These are phyloP conservation scores for Parelbella ahira DNA, from an alignment of 2,888 invertebrate genomes.

Conservation along the genomic window DNA sequence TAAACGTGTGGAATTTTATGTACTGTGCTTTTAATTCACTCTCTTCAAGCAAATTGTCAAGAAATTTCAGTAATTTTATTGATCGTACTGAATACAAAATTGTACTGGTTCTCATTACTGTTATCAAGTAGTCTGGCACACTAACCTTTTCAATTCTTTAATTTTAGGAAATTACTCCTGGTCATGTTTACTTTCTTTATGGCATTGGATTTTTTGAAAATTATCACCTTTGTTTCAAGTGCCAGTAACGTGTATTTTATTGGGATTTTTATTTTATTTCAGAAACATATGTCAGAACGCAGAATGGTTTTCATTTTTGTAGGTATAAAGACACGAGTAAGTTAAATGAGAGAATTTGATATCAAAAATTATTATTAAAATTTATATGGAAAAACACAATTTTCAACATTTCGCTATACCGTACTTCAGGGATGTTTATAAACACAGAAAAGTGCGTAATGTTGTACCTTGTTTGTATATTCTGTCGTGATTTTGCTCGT, in stretches of 20 bases:
- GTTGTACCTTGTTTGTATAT: constrained; percentile 2
- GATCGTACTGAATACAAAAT: constrained; percentile 14
- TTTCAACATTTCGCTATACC: no score
- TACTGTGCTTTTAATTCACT: constrained; percentile 12
- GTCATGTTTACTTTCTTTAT: constrained; percentile 19
- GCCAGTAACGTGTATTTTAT: neutral
- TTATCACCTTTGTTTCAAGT: neutral
- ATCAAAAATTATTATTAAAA: no score
- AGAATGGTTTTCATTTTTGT: no score
- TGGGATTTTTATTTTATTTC: neutral
- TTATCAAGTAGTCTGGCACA: constrained; percentile 23
- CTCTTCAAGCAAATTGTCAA: constrained; percentile 15
- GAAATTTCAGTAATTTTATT: constrained; percentile 23
- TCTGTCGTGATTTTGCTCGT: constrained; percentile 1
- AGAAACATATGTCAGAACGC: no score
- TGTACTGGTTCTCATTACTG: constrained; percentile 18
- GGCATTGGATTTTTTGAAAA: constrained; percentile 8
- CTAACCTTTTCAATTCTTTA: constrained; percentile 21
- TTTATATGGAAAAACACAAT: no score
- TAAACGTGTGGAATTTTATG: constrained; percentile 16
- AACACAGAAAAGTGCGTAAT: constrained; percentile 1
- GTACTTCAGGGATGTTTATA: neutral
- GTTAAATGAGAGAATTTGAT: no score
- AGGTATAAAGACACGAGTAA: no score
- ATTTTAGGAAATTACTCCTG: constrained; percentile 17